Evolutionary conservation across 2,113 vertebrate species (phyloP).

Genomic region (Oophaga pumilio): DNA sequence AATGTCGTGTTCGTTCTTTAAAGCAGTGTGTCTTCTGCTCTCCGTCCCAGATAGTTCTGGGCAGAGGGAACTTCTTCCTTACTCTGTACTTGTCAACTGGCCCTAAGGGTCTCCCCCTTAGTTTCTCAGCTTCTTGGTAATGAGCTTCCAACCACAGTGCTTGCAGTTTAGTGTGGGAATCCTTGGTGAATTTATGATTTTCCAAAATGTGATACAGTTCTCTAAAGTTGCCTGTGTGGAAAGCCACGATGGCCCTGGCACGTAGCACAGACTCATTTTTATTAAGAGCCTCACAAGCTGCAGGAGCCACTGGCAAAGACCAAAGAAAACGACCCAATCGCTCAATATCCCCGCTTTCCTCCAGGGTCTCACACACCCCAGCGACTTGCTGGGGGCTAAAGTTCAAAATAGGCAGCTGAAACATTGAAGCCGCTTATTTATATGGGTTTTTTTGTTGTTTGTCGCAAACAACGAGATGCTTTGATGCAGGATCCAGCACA

Average conservation of each 20-base stretch:
- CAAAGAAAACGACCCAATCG: constrained; percentile 97
- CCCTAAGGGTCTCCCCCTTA: constrained; percentile 93
- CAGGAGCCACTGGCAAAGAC: constrained; percentile 97
- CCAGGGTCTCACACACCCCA: constrained; percentile 98
- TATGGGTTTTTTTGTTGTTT: no score
- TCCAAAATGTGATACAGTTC: constrained; percentile 98
- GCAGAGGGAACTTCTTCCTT: constrained; percentile 98
- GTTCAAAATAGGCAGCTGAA: constrained; percentile 98
- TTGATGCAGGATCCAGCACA: constrained; percentile 58
- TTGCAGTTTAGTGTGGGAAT: constrained; percentile 96
- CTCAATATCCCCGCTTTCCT: constrained; percentile 98
- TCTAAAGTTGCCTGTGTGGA: constrained; percentile 95
- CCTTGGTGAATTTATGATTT: constrained; percentile 99
- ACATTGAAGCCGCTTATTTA: constrained; percentile 84
- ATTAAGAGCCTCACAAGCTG: constrained; percentile 97
- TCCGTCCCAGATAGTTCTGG: constrained; percentile 98
- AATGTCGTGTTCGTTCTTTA: constrained; percentile 96
- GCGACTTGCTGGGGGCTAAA: constrained; percentile 99
- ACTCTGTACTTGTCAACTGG: constrained; percentile 99
- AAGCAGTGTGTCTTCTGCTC: constrained; percentile 99
- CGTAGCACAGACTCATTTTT: constrained; percentile 96
- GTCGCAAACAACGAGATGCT: constrained; percentile 8
- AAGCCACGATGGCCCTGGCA: constrained; percentile 94
- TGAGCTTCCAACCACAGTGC: constrained; percentile 99
- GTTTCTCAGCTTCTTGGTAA: constrained; percentile 98